phyloP scores from a whole-genome alignment of 2,888 invertebrate genomes.

The Synergus itoensis region DNA sequence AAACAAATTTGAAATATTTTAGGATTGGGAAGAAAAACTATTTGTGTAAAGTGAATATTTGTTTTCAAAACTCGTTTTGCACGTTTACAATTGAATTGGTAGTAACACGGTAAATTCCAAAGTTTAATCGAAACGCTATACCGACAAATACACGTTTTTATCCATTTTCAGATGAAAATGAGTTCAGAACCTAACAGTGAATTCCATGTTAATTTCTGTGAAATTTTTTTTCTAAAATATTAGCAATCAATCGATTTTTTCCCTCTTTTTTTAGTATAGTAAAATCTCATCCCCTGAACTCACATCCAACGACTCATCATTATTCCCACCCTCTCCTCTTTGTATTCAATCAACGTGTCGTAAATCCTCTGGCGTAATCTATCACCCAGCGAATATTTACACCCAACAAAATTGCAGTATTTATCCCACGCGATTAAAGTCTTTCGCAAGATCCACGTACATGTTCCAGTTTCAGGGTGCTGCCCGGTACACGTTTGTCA shows the following conservation, averaged over 20 bases:
- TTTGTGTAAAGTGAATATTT: too few species aligned
- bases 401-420: constrained; percentile 56
- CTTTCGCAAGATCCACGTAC: constrained; percentile 44
- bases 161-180: neutral
- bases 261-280: neutral
- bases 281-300: constrained; percentile 48
- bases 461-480: constrained; percentile 42
- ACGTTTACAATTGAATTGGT: neutral
- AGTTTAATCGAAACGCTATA: too few species aligned
- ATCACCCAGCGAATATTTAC: constrained; percentile 67
- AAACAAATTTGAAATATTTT: too few species aligned
- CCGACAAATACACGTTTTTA: neutral
- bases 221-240: neutral
- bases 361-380: constrained; percentile 66
- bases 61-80: too few species aligned
- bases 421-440: constrained; percentile 57
- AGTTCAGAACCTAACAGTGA: neutral
- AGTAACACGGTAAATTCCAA: neutral
- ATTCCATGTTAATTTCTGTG: neutral
- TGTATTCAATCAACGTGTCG: constrained; percentile 69
- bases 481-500: constrained; percentile 15
- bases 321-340: constrained; percentile 50
- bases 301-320: constrained; percentile 44
- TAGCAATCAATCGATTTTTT: neutral
- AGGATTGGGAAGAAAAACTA: too few species aligned